Evolutionary conservation across 2,888 invertebrate species (phyloP).

Genomic region (Molorchus minor): DNA sequence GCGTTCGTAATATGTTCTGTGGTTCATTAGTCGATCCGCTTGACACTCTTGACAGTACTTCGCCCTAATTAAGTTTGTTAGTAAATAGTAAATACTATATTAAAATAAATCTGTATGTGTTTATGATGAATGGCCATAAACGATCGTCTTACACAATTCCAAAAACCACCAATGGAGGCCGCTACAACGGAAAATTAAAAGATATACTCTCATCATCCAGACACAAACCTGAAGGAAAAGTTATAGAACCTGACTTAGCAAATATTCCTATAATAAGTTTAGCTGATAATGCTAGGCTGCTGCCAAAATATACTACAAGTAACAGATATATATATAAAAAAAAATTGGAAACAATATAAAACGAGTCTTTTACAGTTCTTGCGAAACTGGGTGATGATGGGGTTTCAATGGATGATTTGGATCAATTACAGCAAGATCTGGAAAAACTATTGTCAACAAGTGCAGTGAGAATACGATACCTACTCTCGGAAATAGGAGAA

Average conservation of each 20-base stretch:
- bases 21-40: too few relatives aligned
- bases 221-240: slow-evolving; percentile 37
- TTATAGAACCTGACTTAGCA: slow-evolving; percentile 38
- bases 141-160: slow-evolving; percentile 29
- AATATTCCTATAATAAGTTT: slow-evolving; percentile 73
- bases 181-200: slow-evolving; percentile 45
- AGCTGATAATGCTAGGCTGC: slow-evolving; percentile 72
- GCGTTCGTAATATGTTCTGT: too few relatives aligned
- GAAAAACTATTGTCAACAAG: slow-evolving; percentile 86
- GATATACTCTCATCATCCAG: slow-evolving; percentile 41
- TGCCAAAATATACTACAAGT: slow-evolving; percentile 73
- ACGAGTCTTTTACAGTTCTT: slow-evolving; percentile 62
- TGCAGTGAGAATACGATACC: slow-evolving; percentile 79
- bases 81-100: not conserved
- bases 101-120: not conserved
- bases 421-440: slow-evolving; percentile 85
- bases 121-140: slow-evolving; percentile 33
- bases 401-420: slow-evolving; percentile 88
- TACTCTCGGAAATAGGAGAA: slow-evolving; percentile 71
- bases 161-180: slow-evolving; percentile 39
- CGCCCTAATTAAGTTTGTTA: too few relatives aligned
- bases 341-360: not conserved
- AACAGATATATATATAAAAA: slow-evolving; percentile 32
- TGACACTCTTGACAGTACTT: too few relatives aligned
- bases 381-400: slow-evolving; percentile 77